A percentile compares a stretch with the other conserved stretches of the same genome.
Evolutionary conservation across 2,113 vertebrate genomes (phyloP).

Genomic region (Sinocyclocheilus rhinocerous): DNA sequence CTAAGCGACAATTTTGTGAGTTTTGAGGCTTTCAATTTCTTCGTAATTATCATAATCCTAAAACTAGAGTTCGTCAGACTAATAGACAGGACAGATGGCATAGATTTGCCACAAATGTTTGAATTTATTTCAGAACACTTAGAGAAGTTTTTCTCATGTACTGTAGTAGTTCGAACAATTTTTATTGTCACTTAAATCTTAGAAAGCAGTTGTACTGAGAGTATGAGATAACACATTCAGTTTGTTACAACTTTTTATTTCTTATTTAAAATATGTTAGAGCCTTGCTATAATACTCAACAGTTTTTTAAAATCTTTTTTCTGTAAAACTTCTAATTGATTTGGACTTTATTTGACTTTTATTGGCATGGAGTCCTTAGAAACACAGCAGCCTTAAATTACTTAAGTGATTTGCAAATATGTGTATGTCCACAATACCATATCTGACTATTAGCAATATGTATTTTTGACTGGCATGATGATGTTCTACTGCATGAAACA

Average conservation of each 20-base stretch:
- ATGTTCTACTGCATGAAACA: background rate
- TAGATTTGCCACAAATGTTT: constrained; percentile 7
- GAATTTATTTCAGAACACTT: background rate
- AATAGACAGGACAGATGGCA: background rate
- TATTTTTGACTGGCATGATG: background rate
- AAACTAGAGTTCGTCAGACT: constrained; percentile 7
- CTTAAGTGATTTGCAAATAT: background rate
- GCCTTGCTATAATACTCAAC: background rate
- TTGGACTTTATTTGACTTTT: background rate
- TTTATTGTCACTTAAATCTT: background rate
- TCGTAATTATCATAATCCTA: constrained; percentile 6
- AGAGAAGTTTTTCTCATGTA: background rate
- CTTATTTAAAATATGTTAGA: constrained; percentile 3
- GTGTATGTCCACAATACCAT: background rate
- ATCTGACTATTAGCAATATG: background rate
- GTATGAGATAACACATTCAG: background rate
- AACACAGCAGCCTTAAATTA: background rate
- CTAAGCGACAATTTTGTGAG: background rate
- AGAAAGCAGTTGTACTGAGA: background rate
- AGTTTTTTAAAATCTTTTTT: background rate
- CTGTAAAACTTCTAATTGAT: background rate
- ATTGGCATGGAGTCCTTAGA: no score
- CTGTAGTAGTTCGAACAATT: background rate
- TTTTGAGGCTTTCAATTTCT: constrained; percentile 21
- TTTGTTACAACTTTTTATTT: background rate